Conservation (phyloP, 2,113 vertebrate species). For the Xenopus tropicalis region UCB_Xtro_10.0 CM004445.2:73507501-73508000, state of each 20-base stretch:
- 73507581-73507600: not conserved
- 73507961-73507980: too few relatives aligned
- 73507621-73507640: conserved; percentile 13
- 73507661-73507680: conserved; percentile 18
- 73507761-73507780: conserved; percentile 13
- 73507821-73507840: conserved; percentile 4
- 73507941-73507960: too few relatives aligned
- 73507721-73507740: conserved; percentile 13
- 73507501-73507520: too few relatives aligned
- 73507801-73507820: not conserved
- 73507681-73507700: conserved; percentile 25
- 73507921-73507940: too few relatives aligned
- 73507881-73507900: too few relatives aligned
- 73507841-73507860: not conserved
- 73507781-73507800: conserved; percentile 10
- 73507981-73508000: too few relatives aligned
- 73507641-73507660: conserved; percentile 11
- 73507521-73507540: too few relatives aligned
- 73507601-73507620: not conserved
- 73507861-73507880: too few relatives aligned
- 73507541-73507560: too few relatives aligned
- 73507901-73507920: too few relatives aligned
- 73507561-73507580: too few relatives aligned
- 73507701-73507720: conserved; percentile 6
- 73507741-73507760: conserved; percentile 18